Evolutionary conservation across 2,113 vertebrate species (phyloP).

Genomic region (Arothron firmamentum): DNA sequence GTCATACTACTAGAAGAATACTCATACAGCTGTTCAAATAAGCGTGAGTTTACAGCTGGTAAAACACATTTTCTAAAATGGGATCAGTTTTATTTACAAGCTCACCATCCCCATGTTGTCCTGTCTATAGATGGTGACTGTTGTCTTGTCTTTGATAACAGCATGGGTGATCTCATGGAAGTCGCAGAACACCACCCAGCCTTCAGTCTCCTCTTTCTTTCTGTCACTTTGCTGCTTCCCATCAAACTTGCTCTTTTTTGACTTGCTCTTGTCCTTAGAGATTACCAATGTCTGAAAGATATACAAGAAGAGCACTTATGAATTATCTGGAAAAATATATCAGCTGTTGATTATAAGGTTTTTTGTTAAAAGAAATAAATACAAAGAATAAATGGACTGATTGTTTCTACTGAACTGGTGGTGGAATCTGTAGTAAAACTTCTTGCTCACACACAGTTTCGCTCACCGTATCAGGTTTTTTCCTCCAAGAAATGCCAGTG

Average conservation of each 20-base stretch:
- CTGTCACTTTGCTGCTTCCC: slow-evolving; percentile 76
- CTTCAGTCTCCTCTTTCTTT: slow-evolving; percentile 70
- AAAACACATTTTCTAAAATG: too few relatives aligned
- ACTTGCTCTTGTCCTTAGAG: slow-evolving; percentile 83
- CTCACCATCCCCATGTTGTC: slow-evolving; percentile 94
- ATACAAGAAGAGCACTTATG: neutral
- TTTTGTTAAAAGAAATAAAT: neutral
- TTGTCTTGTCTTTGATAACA: slow-evolving; percentile 81
- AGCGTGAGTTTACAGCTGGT: too few relatives aligned
- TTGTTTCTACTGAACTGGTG: neutral
- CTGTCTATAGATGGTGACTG: slow-evolving; percentile 87
- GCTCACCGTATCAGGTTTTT: slow-evolving; percentile 72
- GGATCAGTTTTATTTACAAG: neutral
- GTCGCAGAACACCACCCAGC: slow-evolving; percentile 86
- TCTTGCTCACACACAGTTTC: neutral
- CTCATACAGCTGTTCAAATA: too few relatives aligned
- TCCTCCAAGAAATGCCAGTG: slow-evolving; percentile 87
- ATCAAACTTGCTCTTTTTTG: slow-evolving; percentile 82
- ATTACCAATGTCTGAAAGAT: slow-evolving; percentile 61
- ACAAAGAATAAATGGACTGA: neutral
- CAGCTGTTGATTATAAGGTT: neutral
- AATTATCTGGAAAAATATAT: neutral
- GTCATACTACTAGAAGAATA: too few relatives aligned
- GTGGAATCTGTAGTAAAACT: neutral
- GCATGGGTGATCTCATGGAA: slow-evolving; percentile 95